Percentiles rank a stretch among this genome's conserved stretches.
Conservation (phyloP, 2,797 vertebrate species). For the Microctenopoma steveboyesi region DNA sequence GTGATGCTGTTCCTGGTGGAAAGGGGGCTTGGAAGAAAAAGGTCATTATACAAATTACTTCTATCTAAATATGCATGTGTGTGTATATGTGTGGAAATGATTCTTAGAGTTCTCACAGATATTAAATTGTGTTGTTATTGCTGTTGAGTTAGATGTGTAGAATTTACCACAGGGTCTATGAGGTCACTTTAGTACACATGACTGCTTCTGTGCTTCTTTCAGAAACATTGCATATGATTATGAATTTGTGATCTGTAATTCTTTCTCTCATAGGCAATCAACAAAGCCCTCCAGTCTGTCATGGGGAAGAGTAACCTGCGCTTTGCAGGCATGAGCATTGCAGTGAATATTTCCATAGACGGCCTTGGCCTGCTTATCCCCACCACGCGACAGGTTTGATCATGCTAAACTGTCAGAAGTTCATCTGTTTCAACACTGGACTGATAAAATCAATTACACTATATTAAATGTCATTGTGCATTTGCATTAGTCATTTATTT, state of each 20-base stretch:
- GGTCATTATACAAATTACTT: constrained; percentile 72
- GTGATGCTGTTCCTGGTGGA: constrained; percentile 92
- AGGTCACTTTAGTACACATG: background rate
- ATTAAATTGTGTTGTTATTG: background rate
- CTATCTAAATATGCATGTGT: constrained; percentile 18
- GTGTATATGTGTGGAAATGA: background rate
- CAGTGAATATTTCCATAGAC: constrained; percentile 92
- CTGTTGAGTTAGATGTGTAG: background rate
- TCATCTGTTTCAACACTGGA: background rate
- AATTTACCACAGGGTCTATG: background rate
- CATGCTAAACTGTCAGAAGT: background rate
- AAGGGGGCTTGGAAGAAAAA: constrained; percentile 95
- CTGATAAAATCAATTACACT: background rate
- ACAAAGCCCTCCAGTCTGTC: constrained; percentile 91
- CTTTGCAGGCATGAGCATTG: constrained; percentile 94
- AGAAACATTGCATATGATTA: background rate
- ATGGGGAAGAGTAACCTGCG: constrained; percentile 96
- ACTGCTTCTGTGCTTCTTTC: background rate
- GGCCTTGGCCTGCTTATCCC: constrained; percentile 93
- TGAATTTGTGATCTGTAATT: background rate
- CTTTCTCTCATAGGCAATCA: constrained; percentile 80
- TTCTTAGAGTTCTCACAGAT: background rate
- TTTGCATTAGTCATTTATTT: no score
- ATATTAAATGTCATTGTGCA: background rate
- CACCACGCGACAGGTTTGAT: constrained; percentile 90